Evolutionary conservation across 2,113 vertebrate genomes (phyloP).

Genomic region (Capra hircus): DNA sequence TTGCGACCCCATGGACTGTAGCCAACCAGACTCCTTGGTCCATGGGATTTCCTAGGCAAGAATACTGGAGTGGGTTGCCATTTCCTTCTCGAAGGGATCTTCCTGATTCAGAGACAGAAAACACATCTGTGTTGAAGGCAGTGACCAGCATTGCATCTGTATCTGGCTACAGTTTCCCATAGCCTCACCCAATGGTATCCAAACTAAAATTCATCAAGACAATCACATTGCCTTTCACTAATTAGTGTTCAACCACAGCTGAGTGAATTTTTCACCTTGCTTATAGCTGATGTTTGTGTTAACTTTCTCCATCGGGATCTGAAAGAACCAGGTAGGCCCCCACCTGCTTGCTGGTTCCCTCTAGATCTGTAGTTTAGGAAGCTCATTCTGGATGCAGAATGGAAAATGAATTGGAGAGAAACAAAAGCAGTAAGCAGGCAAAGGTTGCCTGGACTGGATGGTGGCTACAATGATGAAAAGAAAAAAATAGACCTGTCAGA

Average conservation of each 20-base stretch:
- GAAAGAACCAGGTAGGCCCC: neutral
- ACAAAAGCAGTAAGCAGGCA: neutral
- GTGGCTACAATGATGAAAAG: neutral
- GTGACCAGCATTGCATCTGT: neutral
- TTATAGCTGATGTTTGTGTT: neutral
- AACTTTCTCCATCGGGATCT: neutral
- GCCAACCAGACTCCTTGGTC: neutral
- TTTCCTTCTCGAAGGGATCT: neutral
- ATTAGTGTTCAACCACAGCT: neutral
- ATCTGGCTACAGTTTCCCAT: neutral
- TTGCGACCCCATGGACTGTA: neutral
- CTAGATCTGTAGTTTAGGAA: neutral
- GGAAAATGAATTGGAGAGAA: neutral
- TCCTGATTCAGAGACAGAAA: neutral
- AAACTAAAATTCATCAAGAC: neutral
- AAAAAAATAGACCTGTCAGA: neutral
- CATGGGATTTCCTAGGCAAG: neutral
- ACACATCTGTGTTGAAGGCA: neutral
- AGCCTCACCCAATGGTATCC: neutral
- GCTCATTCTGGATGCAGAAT: neutral
- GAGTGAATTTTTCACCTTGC: neutral
- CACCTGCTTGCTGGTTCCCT: neutral
- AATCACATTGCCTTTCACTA: neutral
- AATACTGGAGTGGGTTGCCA: neutral
- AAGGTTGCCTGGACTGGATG: neutral